Percentiles rank a stretch among this genome's conserved stretches.
Evolutionary conservation across 2,113 vertebrate genomes (phyloP).

Genomic region (Entomyzon cyanotis): DNA sequence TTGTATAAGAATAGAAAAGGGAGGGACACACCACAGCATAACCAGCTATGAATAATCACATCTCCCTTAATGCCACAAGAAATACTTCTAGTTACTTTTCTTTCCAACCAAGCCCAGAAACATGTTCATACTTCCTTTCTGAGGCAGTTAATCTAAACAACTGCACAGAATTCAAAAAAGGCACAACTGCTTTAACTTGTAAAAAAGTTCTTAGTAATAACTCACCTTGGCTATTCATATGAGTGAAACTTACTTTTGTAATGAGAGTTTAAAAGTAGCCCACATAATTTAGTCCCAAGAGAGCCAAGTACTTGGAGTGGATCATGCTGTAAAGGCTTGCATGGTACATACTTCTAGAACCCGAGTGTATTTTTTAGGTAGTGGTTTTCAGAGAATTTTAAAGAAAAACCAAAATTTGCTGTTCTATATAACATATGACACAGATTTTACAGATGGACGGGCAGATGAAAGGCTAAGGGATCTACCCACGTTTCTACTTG

Average conservation of each 20-base stretch:
- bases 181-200: not conserved
- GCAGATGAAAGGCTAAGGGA: slow-evolving; percentile 37
- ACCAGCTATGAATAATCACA: not conserved
- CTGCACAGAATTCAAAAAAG: not conserved
- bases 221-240: not conserved
- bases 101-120: not conserved
- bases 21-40: not conserved
- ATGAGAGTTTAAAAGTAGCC: not conserved
- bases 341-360: not conserved
- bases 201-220: not conserved
- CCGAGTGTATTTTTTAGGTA: not conserved
- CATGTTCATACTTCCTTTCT: not conserved
- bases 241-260: not conserved
- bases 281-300: not conserved
- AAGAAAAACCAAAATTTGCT: not conserved
- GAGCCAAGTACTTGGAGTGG: not conserved
- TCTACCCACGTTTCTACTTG: not conserved
- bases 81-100: slow-evolving; percentile 18
- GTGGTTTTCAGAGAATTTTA: slow-evolving; percentile 1
- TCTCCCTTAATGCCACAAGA: not conserved
- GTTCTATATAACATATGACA: not conserved
- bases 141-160: not conserved
- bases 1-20: slow-evolving; percentile 7
- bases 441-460: not conserved
- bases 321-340: not conserved